These are phyloP conservation scores for Lasioglossum zephyrum DNA, from an alignment of 2,888 invertebrate genomes.

Conservation along the genomic window DNA sequence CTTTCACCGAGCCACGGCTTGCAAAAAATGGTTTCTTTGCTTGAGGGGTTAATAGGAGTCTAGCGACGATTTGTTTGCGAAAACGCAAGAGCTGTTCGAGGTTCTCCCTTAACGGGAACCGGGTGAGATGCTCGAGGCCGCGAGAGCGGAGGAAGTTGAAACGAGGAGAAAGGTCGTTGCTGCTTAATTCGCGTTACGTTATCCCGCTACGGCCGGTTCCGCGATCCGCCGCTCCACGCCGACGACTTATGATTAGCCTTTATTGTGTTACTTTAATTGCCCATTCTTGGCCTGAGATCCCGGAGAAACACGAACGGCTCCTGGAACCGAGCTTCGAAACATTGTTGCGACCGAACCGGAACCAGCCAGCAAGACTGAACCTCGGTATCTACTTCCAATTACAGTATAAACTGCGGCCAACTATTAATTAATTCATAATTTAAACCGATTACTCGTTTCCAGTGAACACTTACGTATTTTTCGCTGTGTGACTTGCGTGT, in stretches of 20 bases:
- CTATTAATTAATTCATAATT: too few species aligned
- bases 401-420: too few species aligned
- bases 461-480: too few species aligned
- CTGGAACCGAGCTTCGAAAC: background rate
- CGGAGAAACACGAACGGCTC: background rate
- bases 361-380: background rate
- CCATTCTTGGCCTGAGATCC: constrained; percentile 5
- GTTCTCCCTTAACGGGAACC: constrained; percentile 61
- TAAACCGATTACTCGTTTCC: too few species aligned
- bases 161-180: constrained; percentile 59
- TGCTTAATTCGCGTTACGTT: constrained; percentile 61
- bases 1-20: too few species aligned
- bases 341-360: background rate
- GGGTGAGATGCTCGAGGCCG: constrained; percentile 44
- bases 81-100: constrained; percentile 16
- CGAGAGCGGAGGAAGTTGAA: constrained; percentile 46
- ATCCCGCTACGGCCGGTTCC: constrained; percentile 47
- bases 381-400: too few species aligned
- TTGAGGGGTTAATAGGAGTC: constrained; percentile 20
- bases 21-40: too few species aligned
- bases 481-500: too few species aligned
- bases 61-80: constrained; percentile 24
- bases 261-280: constrained; percentile 35
- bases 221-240: constrained; percentile 24
- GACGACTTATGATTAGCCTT: constrained; percentile 35